phyloP scores from a whole-genome alignment of 1,140 invertebrate species.

The Gonioctena quinquepunctata region DNA sequence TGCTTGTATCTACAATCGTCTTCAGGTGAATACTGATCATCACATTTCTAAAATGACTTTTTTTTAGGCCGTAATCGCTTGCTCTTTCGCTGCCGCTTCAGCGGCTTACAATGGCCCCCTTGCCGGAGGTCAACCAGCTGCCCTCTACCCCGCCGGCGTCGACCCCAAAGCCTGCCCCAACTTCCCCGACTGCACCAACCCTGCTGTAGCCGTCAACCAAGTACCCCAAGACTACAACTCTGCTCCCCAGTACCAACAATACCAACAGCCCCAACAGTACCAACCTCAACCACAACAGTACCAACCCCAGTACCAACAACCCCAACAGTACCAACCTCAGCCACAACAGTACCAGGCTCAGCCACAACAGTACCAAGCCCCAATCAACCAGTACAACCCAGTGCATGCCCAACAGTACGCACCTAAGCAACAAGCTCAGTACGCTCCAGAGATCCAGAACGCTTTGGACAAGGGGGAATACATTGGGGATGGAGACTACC shows the following conservation, averaged over 20 bases:
- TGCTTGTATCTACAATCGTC: too few species aligned
- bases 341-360: conserved; percentile 29
- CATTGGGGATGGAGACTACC: conserved; percentile 50
- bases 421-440: conserved; percentile 50
- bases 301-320: conserved; percentile 22
- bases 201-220: conserved; percentile 45
- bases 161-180: conserved; percentile 53
- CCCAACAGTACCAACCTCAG: conserved; percentile 22
- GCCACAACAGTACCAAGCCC: conserved; percentile 22
- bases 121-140: conserved; percentile 49
- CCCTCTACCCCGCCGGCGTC: conserved; percentile 52
- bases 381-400: conserved; percentile 32
- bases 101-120: conserved; percentile 46
- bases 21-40: too few species aligned
- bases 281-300: conserved; percentile 28
- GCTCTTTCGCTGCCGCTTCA: conserved; percentile 34
- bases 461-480: conserved; percentile 46
- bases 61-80: conserved; percentile 46
- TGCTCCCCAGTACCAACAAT: conserved; percentile 28
- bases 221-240: conserved; percentile 26
- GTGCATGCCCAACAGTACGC: conserved; percentile 36
- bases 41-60: too few species aligned
- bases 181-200: conserved; percentile 52
- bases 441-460: conserved; percentile 47
- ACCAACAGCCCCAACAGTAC: conserved; percentile 31